Conservation (phyloP, 1,140 invertebrate species). For the Drosophila sturtevanti region DNA sequence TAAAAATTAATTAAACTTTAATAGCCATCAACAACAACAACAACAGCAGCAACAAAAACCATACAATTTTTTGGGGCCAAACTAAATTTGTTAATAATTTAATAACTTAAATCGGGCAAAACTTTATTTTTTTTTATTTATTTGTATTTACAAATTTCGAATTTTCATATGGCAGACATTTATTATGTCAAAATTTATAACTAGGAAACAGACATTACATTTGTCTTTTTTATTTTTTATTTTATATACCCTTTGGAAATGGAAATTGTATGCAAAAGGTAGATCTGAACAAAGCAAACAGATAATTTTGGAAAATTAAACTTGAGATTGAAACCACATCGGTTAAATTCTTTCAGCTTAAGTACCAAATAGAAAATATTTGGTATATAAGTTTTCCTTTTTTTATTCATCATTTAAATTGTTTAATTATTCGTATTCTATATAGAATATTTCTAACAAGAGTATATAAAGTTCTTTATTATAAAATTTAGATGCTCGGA, state of each 20-base stretch:
- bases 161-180: background rate
- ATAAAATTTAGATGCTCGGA: background rate
- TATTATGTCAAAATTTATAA: slow-evolving; percentile 8
- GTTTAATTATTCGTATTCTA: no score
- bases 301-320: no score
- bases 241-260: background rate
- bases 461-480: background rate
- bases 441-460: no score
- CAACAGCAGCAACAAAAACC: slow-evolving; percentile 2
- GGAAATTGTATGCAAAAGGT: background rate
- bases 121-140: slow-evolving; percentile 4
- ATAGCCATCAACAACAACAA: slow-evolving; percentile 34
- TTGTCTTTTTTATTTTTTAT: background rate
- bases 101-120: background rate
- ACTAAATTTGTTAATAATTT: slow-evolving; percentile 2
- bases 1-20: slow-evolving; percentile 55
- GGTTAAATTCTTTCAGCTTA: no score
- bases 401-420: no score
- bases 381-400: no score
- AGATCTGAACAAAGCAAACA: no score
- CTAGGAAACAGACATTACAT: slow-evolving; percentile 3
- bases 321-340: no score
- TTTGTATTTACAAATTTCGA: slow-evolving; percentile 29
- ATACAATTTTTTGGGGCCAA: background rate
- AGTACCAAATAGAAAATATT: no score